Conservation (phyloP, 2,113 vertebrate genomes). For the Lepus timidus region DNA sequence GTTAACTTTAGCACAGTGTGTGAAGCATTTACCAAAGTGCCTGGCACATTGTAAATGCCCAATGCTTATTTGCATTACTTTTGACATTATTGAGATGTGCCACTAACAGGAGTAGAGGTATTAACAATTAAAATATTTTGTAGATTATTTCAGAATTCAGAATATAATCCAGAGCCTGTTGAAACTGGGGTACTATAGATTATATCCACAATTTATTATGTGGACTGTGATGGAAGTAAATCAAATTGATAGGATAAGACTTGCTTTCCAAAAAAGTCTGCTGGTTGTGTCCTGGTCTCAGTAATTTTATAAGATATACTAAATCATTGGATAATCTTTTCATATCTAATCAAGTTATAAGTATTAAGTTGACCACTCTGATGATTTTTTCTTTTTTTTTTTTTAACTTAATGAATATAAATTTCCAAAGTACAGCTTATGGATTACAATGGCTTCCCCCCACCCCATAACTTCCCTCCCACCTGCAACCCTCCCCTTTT, state of each 20-base stretch:
- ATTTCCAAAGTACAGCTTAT: no score
- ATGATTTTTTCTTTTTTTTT: not conserved
- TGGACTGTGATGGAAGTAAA: not conserved
- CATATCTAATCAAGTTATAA: not conserved
- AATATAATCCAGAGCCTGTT: not conserved
- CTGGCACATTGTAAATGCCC: not conserved
- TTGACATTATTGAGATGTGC: not conserved
- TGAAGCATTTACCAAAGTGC: not conserved
- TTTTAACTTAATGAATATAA: not conserved
- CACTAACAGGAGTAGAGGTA: not conserved
- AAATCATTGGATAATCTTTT: slow-evolving; percentile 2
- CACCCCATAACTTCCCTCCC: no score
- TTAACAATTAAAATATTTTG: not conserved
- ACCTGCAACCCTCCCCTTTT: no score
- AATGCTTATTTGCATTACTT: not conserved
- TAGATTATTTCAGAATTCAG: not conserved
- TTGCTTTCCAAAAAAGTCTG: not conserved
- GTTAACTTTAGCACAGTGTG: not conserved
- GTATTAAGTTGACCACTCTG: not conserved
- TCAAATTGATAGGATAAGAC: not conserved
- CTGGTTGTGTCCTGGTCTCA: not conserved
- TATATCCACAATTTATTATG: not conserved
- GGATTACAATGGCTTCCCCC: no score
- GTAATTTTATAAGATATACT: not conserved
- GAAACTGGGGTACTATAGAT: not conserved